These are phyloP conservation scores for Astatotilapia flaviijosephi DNA, from an alignment of 2,113 vertebrate genomes.

Conservation along the genomic window DNA sequence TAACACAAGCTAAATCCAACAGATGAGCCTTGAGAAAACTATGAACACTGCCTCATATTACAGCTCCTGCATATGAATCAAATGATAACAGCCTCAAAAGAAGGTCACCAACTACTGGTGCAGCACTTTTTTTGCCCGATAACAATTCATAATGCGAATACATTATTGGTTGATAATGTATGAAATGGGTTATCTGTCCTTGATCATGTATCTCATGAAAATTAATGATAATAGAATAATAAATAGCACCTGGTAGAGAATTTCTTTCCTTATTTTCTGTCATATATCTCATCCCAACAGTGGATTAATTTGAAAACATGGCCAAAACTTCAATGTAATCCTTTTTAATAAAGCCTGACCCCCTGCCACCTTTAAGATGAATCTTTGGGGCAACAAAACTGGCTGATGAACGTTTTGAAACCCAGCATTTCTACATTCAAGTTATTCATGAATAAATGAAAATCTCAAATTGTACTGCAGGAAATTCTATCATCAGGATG, in stretches of 20 bases:
- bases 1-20: accelerated
- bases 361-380: background rate
- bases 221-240: background rate
- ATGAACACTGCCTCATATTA: background rate
- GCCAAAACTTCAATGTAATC: background rate
- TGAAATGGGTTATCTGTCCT: background rate
- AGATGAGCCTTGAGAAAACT: background rate
- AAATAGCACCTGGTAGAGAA: background rate
- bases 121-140: background rate
- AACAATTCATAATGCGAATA: background rate
- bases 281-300: accelerated
- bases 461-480: background rate
- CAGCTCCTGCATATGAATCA: accelerated
- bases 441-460: too few relatives aligned
- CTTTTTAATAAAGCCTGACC: background rate
- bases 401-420: accelerated
- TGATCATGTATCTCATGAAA: background rate
- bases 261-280: background rate
- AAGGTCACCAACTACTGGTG: background rate
- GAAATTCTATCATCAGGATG: background rate
- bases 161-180: background rate
- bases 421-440: background rate
- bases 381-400: background rate
- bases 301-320: background rate
- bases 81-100: too few relatives aligned